Conservation (phyloP, 2,113 vertebrate species). For the Euleptes europaea region DNA sequence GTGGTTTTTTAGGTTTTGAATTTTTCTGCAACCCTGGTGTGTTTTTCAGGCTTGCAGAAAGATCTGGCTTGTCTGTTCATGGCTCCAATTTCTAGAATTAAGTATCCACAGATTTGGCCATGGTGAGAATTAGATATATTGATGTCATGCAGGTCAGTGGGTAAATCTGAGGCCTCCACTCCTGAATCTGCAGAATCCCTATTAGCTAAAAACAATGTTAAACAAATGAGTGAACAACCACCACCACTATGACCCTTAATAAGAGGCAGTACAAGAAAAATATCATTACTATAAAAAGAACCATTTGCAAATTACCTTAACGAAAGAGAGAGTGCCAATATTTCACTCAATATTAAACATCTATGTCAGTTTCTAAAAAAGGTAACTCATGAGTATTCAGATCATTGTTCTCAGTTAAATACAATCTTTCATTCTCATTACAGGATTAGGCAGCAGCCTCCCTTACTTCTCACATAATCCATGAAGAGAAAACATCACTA, state of each 20-base stretch:
- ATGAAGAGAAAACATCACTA: conserved; percentile 50
- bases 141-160: too few species aligned
- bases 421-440: background rate
- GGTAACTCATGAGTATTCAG: conserved; percentile 32
- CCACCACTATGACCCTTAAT: too few species aligned
- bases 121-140: too few species aligned
- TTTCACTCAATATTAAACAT: conserved; percentile 61
- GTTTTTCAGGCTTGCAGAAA: too few species aligned
- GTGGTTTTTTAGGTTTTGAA: too few species aligned
- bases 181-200: background rate
- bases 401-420: conserved; percentile 56
- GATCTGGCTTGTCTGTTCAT: too few species aligned
- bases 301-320: conserved; percentile 1
- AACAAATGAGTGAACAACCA: background rate
- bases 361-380: conserved; percentile 8
- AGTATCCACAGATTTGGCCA: too few species aligned
- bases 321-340: conserved; percentile 44
- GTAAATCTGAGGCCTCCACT: background rate
- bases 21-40: too few species aligned
- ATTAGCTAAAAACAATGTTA: background rate
- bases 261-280: too few species aligned
- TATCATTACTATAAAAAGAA: too few species aligned
- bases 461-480: conserved; percentile 42
- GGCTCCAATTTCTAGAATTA: too few species aligned
- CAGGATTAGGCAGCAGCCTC: conserved; percentile 19